Evolutionary conservation across 2,888 invertebrate genomes (phyloP).

Genomic region (Teinopalpus imperialis): DNA sequence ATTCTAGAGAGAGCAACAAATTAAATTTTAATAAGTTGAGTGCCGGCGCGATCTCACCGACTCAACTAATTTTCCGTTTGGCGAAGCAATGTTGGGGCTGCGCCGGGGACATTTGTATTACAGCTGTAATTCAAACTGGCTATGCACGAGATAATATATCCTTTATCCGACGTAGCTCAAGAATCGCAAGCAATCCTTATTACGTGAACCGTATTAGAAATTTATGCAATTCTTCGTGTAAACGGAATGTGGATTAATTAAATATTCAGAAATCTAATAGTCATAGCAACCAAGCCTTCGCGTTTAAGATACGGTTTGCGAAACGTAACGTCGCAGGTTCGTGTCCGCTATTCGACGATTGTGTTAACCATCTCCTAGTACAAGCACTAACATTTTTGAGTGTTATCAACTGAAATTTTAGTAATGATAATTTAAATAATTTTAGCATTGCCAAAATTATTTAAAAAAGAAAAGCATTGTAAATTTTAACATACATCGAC

Average conservation of each 20-base stretch:
- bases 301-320: no score
- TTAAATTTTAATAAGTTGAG: slow-evolving; percentile 38
- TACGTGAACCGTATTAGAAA: slow-evolving; percentile 8
- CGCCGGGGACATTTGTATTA: slow-evolving; percentile 11
- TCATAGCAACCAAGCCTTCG: no score
- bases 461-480: no score
- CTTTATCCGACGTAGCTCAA: slow-evolving; percentile 15
- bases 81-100: slow-evolving; percentile 20
- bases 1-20: no score
- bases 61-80: slow-evolving; percentile 34
- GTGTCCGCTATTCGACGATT: no score
- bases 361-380: no score
- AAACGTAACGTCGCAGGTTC: no score
- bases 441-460: no score
- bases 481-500: no score
- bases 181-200: slow-evolving; percentile 21
- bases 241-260: slow-evolving; percentile 13
- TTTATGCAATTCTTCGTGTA: slow-evolving; percentile 15
- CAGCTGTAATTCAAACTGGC: slow-evolving; percentile 23
- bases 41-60: slow-evolving; percentile 17
- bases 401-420: no score
- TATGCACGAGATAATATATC: slow-evolving; percentile 23
- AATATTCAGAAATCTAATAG: neutral
- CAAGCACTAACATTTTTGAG: no score
- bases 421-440: no score